Conservation (phyloP, 2,113 vertebrate genomes). For the Serinus canaria region DNA sequence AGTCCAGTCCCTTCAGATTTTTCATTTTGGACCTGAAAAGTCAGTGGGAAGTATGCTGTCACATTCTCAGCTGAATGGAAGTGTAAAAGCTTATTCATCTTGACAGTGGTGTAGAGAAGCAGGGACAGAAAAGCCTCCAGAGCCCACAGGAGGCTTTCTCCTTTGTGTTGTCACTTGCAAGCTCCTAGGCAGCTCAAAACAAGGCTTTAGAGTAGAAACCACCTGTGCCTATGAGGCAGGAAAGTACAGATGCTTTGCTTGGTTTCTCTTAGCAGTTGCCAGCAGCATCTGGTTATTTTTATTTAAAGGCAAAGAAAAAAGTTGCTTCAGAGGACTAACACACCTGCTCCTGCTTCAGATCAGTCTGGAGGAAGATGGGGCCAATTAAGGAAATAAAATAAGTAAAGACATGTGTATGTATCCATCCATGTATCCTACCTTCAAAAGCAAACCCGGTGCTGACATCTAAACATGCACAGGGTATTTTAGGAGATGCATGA, state of each 20-base stretch:
- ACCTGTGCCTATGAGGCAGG: not conserved
- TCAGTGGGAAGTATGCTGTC: not conserved
- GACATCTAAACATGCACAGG: not conserved
- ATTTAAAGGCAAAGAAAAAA: not conserved
- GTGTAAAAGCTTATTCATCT: not conserved
- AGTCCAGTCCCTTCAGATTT: not conserved
- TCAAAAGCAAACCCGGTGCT: not conserved
- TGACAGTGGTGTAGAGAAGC: not conserved
- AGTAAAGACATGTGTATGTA: not conserved
- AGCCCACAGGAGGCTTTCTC: not conserved
- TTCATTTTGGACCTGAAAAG: not conserved
- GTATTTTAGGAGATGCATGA: not conserved
- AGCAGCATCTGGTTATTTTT: conserved; percentile 15
- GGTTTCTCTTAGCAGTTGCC: not conserved
- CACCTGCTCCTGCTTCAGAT: not conserved
- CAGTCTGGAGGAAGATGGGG: not conserved
- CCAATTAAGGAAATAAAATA: not conserved
- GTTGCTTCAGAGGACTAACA: not conserved
- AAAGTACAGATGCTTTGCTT: not conserved
- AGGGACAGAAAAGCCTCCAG: not conserved
- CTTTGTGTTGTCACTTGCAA: not conserved
- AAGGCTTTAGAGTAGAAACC: not conserved
- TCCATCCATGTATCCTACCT: not conserved
- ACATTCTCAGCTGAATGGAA: not conserved
- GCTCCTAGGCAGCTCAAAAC: not conserved